A percentile compares a stretch with the other conserved stretches of the same genome.
phyloP scores from a whole-genome alignment of 92 coral and sea anemone genomes.

The Zoanthus sansibaricus region DNA sequence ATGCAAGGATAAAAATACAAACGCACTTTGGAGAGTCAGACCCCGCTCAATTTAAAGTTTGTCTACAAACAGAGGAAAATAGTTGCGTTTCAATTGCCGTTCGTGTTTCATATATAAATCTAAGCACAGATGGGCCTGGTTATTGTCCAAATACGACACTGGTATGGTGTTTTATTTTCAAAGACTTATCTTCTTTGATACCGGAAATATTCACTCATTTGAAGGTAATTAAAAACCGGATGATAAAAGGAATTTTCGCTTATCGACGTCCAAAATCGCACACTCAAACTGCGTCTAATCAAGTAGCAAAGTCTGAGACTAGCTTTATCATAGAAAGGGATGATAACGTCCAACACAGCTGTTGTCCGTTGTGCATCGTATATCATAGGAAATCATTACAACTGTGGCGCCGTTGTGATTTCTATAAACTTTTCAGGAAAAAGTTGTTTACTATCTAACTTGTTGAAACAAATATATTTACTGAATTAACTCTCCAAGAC shows the following conservation, averaged over 20 bases:
- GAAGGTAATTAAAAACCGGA: slow-evolving; percentile 36
- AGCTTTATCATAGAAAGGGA: background rate
- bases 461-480: background rate
- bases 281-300: slow-evolving; percentile 33
- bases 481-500: too few species aligned
- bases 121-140: background rate
- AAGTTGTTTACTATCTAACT: too few species aligned
- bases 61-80: background rate
- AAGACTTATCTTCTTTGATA: slow-evolving; percentile 34
- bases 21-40: background rate
- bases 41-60: background rate
- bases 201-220: slow-evolving; percentile 45
- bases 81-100: background rate
- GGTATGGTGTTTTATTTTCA: slow-evolving; percentile 11
- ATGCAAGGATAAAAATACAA: background rate
- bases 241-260: slow-evolving; percentile 17
- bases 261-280: slow-evolving; percentile 19
- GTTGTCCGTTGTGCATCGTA: background rate
- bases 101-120: background rate
- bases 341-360: slow-evolving; percentile 18
- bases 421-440: too few species aligned
- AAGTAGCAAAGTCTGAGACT: background rate
- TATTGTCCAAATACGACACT: background rate
- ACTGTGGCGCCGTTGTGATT: slow-evolving; percentile 19
- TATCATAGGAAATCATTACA: slow-evolving; percentile 13